Evolutionary conservation across 2,888 invertebrate species (phyloP).

Genomic region (Labia minor): DNA sequence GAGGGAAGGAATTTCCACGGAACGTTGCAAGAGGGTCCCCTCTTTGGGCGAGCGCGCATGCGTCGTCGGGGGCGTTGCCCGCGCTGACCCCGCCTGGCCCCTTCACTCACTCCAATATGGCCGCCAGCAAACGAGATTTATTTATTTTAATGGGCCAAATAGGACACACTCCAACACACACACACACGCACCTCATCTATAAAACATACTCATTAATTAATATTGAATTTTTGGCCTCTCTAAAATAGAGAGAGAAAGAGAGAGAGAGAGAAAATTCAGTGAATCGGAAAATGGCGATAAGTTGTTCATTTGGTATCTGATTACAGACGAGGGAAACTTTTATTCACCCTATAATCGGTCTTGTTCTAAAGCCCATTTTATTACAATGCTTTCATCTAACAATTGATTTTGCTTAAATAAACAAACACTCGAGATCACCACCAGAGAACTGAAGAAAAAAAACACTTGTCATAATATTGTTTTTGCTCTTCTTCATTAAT

Average conservation of each 20-base stretch:
- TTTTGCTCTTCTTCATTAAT: no score
- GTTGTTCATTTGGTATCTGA: slow-evolving; percentile 7
- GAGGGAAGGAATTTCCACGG: neutral
- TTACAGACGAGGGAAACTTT: neutral
- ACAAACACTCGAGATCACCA: neutral
- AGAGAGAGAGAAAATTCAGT: neutral
- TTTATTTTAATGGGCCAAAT: slow-evolving; percentile 13
- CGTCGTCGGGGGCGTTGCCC: slow-evolving; percentile 1
- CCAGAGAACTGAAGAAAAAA: no score
- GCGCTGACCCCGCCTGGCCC: neutral
- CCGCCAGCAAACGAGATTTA: neutral
- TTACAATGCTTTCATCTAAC: neutral
- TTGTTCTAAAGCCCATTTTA: neutral
- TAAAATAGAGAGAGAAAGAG: neutral
- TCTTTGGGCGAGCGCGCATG: neutral
- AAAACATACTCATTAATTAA: neutral
- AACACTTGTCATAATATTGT: no score
- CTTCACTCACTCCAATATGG: neutral
- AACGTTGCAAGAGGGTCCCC: neutral
- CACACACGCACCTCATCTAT: neutral
- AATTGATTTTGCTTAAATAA: neutral
- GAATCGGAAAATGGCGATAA: neutral
- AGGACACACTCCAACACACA: no score
- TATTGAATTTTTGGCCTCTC: neutral
- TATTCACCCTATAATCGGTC: neutral